These are phyloP conservation scores for Gracilinanus agilis DNA, from an alignment of 2,113 vertebrate genomes.

Conservation along the genomic window DNA sequence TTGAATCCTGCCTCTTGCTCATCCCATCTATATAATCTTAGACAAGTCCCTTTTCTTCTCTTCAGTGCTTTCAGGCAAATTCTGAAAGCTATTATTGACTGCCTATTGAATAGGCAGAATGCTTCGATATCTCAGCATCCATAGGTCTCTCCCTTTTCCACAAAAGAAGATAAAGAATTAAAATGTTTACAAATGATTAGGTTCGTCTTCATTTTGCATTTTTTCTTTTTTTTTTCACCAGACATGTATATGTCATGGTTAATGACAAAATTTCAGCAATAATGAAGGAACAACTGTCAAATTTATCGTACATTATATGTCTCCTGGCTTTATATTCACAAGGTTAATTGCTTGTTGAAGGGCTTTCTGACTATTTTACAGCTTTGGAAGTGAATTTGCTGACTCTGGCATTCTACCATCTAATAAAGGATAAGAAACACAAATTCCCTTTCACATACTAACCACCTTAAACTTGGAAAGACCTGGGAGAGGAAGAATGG, in stretches of 20 bases:
- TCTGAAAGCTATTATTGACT: neutral
- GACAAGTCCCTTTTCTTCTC: neutral
- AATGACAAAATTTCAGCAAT: neutral
- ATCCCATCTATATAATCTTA: neutral
- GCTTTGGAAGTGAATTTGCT: neutral
- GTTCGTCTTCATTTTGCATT: neutral
- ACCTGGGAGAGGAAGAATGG: neutral
- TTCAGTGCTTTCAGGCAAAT: neutral
- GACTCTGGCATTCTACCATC: neutral
- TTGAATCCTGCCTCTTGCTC: neutral
- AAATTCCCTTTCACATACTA: neutral
- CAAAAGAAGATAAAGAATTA: neutral
- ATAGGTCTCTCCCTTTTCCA: neutral
- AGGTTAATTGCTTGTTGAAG: neutral
- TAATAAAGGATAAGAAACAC: neutral
- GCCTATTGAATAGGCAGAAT: neutral
- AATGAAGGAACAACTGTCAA: neutral
- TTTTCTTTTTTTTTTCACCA: neutral
- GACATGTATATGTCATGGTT: neutral
- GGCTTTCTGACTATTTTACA: neutral
- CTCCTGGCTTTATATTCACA: neutral
- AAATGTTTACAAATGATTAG: neutral
- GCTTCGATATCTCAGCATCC: neutral
- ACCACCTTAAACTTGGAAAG: neutral
- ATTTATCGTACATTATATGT: neutral